Evolutionary conservation across 2,888 invertebrate genomes (phyloP).

Genomic region (Hymenopus coronatus): DNA sequence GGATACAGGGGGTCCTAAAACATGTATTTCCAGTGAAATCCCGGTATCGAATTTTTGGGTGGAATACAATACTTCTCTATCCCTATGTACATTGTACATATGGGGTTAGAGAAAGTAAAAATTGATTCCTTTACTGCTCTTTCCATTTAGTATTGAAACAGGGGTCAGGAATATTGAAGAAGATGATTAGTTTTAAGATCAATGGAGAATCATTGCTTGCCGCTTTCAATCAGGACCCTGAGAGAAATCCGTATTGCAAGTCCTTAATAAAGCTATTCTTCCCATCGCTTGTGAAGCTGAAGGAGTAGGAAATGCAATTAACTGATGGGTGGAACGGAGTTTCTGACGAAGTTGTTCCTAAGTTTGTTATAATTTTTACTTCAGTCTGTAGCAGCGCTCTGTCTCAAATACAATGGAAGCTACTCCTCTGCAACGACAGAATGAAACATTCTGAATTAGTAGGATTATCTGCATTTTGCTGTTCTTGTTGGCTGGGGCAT

Average conservation of each 20-base stretch:
- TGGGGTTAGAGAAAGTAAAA: too few relatives aligned
- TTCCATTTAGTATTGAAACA: too few relatives aligned
- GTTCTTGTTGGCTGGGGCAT: neutral
- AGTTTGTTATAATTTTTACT: neutral
- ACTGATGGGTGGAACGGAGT: neutral
- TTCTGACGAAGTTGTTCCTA: neutral
- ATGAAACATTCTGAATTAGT: neutral
- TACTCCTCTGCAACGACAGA: neutral
- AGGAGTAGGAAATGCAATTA: neutral
- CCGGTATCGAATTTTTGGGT: too few relatives aligned
- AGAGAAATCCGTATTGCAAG: too few relatives aligned
- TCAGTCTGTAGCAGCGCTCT: neutral
- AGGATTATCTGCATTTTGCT: neutral
- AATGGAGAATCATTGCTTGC: neutral
- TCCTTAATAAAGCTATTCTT: neutral
- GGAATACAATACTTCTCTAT: too few relatives aligned
- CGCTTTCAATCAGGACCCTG: neutral
- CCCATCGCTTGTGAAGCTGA: neutral
- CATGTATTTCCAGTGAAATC: too few relatives aligned
- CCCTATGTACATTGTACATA: too few relatives aligned
- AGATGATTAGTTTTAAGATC: neutral
- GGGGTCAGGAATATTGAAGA: neutral
- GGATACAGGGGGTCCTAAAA: too few relatives aligned
- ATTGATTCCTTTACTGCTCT: too few relatives aligned
- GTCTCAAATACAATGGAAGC: neutral